phyloP scores from a whole-genome alignment of 2,797 vertebrate genomes.

The Leptatherina wallacei region DNA sequence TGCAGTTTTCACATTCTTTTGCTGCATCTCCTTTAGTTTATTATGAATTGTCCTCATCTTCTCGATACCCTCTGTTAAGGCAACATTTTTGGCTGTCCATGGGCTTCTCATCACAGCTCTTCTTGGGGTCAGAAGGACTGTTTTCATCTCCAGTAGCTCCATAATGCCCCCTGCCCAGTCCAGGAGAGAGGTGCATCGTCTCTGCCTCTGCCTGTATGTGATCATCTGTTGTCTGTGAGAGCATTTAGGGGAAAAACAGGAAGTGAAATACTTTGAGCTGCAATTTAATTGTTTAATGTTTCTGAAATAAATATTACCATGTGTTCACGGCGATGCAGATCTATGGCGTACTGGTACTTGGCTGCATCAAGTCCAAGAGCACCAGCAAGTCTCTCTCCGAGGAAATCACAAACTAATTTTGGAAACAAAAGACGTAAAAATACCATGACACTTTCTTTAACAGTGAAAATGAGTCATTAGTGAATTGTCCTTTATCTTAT shows the following conservation, averaged over 20 bases:
- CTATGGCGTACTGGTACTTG: slow-evolving; percentile 83
- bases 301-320: slow-evolving; percentile 69
- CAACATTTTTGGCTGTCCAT: slow-evolving; percentile 30
- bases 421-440: slow-evolving; percentile 5
- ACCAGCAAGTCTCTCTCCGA: slow-evolving; percentile 78
- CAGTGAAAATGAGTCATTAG: too few relatives aligned
- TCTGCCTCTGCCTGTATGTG: slow-evolving; percentile 37
- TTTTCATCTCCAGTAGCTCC: slow-evolving; percentile 51
- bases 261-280: not conserved
- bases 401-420: slow-evolving; percentile 82
- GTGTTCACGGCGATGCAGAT: slow-evolving; percentile 70
- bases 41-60: slow-evolving; percentile 33
- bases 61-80: slow-evolving; percentile 60
- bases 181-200: slow-evolving; percentile 50
- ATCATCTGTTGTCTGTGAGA: slow-evolving; percentile 46
- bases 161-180: slow-evolving; percentile 43
- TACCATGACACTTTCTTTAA: not conserved
- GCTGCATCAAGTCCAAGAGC: slow-evolving; percentile 80
- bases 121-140: not conserved
- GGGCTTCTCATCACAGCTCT: not conserved
- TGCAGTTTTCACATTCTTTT: slow-evolving; percentile 12
- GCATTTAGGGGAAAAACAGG: not conserved
- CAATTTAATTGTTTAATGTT: not conserved
- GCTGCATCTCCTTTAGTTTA: not conserved
- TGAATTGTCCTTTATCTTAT: not conserved